Conservation (phyloP, 2,797 vertebrate genomes). For the Bucorvus abyssinicus region DNA sequence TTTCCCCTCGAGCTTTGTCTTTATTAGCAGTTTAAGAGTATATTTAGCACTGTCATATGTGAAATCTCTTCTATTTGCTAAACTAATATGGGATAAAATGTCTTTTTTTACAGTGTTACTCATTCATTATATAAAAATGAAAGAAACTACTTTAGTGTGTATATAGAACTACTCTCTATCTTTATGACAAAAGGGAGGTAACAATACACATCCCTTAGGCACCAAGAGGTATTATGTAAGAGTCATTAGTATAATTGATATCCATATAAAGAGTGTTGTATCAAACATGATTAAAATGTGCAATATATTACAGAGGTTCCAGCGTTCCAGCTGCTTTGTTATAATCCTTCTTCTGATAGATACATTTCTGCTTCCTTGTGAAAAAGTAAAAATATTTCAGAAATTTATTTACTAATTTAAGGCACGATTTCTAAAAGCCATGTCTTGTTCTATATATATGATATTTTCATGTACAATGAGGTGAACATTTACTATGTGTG, state of each 20-base stretch:
- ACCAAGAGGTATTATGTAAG: conserved; percentile 77
- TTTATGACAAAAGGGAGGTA: conserved; percentile 78
- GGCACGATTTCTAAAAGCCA: neutral
- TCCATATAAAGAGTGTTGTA: conserved; percentile 76
- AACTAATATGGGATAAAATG: conserved; percentile 79
- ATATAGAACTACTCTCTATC: conserved; percentile 73
- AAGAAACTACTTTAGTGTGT: conserved; percentile 71
- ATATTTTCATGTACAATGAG: neutral
- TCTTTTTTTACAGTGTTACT: conserved; percentile 77
- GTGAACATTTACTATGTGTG: neutral
- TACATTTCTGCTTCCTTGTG: conserved; percentile 31
- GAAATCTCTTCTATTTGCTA: conserved; percentile 78
- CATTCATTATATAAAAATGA: conserved; percentile 80
- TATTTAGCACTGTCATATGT: conserved; percentile 80
- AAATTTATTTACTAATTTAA: conserved; percentile 14
- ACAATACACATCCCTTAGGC: conserved; percentile 75
- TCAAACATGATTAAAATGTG: conserved; percentile 80
- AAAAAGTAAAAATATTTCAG: conserved; percentile 66
- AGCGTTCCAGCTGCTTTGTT: conserved; percentile 69
- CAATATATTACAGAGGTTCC: conserved; percentile 72
- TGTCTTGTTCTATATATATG: neutral
- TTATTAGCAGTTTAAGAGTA: conserved; percentile 82
- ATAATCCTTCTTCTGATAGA: conserved; percentile 68
- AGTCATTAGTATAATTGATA: conserved; percentile 83
- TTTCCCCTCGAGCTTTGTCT: conserved; percentile 75